A percentile compares a stretch with the other conserved stretches of the same genome.
phyloP scores from a whole-genome alignment of 1,140 invertebrate species.

The Ptiloglossa arizonensis region DNA sequence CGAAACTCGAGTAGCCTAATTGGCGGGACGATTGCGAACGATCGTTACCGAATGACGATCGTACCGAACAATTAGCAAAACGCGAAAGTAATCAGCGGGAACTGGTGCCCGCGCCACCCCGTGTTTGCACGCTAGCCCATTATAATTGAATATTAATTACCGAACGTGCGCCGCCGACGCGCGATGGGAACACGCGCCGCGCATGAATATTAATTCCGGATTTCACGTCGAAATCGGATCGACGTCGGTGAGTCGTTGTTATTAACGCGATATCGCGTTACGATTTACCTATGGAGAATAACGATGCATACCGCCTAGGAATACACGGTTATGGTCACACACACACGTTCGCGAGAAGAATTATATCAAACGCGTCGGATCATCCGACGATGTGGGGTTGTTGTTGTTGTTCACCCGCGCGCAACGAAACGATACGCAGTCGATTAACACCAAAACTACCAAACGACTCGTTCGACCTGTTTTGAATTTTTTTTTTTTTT shows the following conservation, averaged over 20 bases:
- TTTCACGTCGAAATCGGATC: constrained; percentile 3
- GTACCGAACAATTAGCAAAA: constrained; percentile 5
- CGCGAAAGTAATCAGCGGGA: constrained; percentile 29
- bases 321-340: neutral
- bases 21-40: neutral
- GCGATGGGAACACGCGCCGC: neutral
- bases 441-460: constrained; percentile 8
- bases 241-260: constrained; percentile 7
- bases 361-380: constrained; percentile 1
- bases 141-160: constrained; percentile 50
- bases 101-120: neutral
- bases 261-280: constrained; percentile 15
- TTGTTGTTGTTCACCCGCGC: no score
- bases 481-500: no score
- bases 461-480: no score
- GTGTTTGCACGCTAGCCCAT: constrained; percentile 13
- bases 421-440: neutral
- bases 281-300: constrained; percentile 7
- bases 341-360: constrained; percentile 1
- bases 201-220: constrained; percentile 32
- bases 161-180: neutral
- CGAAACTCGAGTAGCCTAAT: neutral
- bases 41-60: neutral
- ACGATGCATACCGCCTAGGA: constrained; percentile 6
- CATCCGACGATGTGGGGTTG: no score